Evolutionary conservation across 2,113 vertebrate species (phyloP).

Genomic region (Argyrosomus japonicus): DNA sequence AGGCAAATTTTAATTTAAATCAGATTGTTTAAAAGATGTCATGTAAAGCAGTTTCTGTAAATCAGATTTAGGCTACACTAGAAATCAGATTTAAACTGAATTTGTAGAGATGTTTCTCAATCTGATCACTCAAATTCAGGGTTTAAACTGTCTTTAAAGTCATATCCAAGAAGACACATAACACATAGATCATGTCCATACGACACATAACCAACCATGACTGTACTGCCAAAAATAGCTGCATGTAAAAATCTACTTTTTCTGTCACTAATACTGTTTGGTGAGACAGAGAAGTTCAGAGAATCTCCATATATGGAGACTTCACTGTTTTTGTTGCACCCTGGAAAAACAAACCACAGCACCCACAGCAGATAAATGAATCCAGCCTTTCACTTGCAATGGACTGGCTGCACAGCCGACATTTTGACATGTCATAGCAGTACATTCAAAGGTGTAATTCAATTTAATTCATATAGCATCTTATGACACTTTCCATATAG

Average conservation of each 20-base stretch:
- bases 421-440: too few relatives aligned
- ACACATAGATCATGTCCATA: not conserved
- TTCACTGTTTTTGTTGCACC: not conserved
- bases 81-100: conserved; percentile 1
- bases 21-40: not conserved
- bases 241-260: not conserved
- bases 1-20: conserved; percentile 11
- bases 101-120: not conserved
- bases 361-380: not conserved
- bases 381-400: not conserved
- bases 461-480: too few relatives aligned
- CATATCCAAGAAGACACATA: not conserved
- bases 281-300: not conserved
- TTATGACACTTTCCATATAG: too few relatives aligned
- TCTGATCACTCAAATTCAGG: not conserved
- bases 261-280: not conserved
- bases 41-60: not conserved
- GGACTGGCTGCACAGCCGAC: too few relatives aligned
- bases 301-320: not conserved
- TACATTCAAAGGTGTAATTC: too few relatives aligned
- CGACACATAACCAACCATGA: not conserved
- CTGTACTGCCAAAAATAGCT: not conserved
- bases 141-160: not conserved
- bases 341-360: not conserved
- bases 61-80: not conserved